Conservation (phyloP, 2,888 invertebrate genomes). For the Emmelina monodactyla region DNA sequence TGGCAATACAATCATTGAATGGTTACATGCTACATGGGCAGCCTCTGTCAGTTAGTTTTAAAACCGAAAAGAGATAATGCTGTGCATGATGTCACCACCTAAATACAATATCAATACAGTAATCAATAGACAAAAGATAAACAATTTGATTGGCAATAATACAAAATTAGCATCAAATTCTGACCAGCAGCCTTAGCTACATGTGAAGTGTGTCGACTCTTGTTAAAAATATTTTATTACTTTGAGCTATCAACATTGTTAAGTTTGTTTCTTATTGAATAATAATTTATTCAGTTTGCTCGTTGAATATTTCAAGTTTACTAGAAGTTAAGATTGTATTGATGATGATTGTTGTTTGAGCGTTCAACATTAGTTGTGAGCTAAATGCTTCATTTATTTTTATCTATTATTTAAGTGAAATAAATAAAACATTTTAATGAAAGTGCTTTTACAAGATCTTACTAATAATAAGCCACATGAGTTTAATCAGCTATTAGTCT, state of each 20-base stretch:
- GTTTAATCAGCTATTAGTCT: constrained; percentile 66
- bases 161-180: not conserved
- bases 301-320: constrained; percentile 67
- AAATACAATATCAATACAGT: constrained; percentile 62
- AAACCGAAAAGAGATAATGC: constrained; percentile 66
- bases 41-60: constrained; percentile 62
- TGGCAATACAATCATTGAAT: constrained; percentile 63
- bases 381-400: constrained; percentile 60
- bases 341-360: constrained; percentile 58
- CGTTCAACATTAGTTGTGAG: constrained; percentile 58
- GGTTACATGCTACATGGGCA: constrained; percentile 57
- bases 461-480: constrained; percentile 63
- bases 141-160: constrained; percentile 44
- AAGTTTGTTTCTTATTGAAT: constrained; percentile 64
- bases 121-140: constrained; percentile 51
- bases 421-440: constrained; percentile 57
- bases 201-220: constrained; percentile 50
- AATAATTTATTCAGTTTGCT: constrained; percentile 67
- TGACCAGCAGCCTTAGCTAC: constrained; percentile 33
- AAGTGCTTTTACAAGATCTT: constrained; percentile 66
- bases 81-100: constrained; percentile 37
- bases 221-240: constrained; percentile 62
- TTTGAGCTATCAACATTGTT: constrained; percentile 66
- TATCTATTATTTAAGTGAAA: constrained; percentile 64
- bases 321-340: constrained; percentile 62